Evolutionary conservation across 2,797 vertebrate species (phyloP), one percentile per base, ranked within the genome.

Genomic region (Cyclura pinguis): DNA sequence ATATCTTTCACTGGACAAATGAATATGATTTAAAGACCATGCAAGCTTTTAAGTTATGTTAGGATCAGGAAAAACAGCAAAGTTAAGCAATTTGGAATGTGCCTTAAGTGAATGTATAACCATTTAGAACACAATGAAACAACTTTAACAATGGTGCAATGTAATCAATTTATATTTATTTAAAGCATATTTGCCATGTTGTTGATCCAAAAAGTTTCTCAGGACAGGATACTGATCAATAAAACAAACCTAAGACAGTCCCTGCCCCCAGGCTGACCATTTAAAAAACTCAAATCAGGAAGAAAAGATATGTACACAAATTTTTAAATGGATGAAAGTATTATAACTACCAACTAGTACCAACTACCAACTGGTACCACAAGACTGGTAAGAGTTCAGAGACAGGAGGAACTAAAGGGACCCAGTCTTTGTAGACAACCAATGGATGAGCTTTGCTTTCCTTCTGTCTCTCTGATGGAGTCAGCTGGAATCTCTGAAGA

Each of bases 1-100:
- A 62, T 82, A 88, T 82, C 55, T 59, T 73, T 83, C 52, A 38
- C 67, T 32, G 80, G 80, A 88, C 67, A 88, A 83, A 59, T 73
- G 67, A 29, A 67, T 82, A 10, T 59, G 52, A 55, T 32, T 7
- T 82, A 82, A 88, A 88, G 87, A 82, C 52, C 52, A 55, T 73
- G 67, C 80, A 88, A 83, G 38, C 67, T 83, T 83, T 88, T 32
- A 50, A 59, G 67, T 38, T 42, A 72, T 9, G 69, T 52, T 32
- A 50, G 8, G 24, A 32, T 8, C 2, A 47, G 5, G 69, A 73
- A 74, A 83, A 82, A 38, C 35, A 59, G 18, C 52, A 73, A 88
- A 72, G 32, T 38, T 80, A 50, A 52, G n/a, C 10, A 62, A 27
- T 18, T 62, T 57, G n/a, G 55, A 86, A 62, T 59, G 35, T 52